Base-by-base conservation (phyloP, 2,113 vertebrate genomes). In the Ramphastos sulfuratus region DNA sequence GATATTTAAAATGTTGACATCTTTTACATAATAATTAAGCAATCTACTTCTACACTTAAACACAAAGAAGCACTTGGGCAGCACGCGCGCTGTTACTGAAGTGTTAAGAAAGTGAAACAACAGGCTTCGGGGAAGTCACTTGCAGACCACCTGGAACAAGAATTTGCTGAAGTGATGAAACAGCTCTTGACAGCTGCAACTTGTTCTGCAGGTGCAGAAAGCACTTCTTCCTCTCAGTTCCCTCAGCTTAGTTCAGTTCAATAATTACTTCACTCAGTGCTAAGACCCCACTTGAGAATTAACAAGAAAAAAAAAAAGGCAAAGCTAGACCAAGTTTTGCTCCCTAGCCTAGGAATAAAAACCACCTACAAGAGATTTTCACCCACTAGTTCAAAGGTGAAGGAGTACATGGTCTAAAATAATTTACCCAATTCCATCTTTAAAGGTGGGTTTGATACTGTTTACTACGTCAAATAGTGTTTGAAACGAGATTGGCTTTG, bases 191-290 rank as follows among this genome's bases (percentile, higher is more conserved):
- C 96, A 96, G 88, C 95, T 96, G 96, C 83, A 64, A 60, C 82
- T 93, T 74, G 73, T 78, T 93, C 90, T 88, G 96, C 96, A 96
- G 96, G 96, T 96, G 93, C 92, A 94, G 88, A 95, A 95, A 94
- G 70, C 58, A 93, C 81, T 91, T 91, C 65, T 96, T 95, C 80
- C 88, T 86, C 95, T 92, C 70, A 27, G 80, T 94, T 93, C 90
- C 92, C 75, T 58, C 83, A 82, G 90, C 54, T 65, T 44, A 74
- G 70, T 65, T 74, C 52, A 35, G 76, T 88, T 83, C 89, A 90
- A 73, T 90, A 93, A 90, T 67, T 81, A 92, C 72, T 71, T 81
- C 73, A 84, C 73, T 90, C 77, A 75, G 1, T 61, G 35, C 59
- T 80, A 78, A 90, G 50, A 78, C 4, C 77, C 12, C 48, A 78